Conservation (phyloP, 2,888 invertebrate species). For the Laspeyria flexula region DNA sequence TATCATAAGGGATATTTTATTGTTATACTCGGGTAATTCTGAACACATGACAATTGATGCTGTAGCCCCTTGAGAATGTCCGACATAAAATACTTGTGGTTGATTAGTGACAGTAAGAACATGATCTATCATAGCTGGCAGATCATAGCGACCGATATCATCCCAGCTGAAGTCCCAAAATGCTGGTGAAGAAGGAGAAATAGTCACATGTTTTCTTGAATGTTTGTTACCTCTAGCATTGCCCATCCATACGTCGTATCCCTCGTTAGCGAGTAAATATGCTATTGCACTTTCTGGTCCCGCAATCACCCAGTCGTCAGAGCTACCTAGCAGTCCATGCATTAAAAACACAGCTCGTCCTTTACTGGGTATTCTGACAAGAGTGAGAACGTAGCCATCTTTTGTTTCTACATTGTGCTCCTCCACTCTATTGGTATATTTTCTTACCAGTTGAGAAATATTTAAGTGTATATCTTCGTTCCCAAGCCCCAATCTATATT, state of each 20-base stretch:
- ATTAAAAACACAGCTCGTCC: constrained; percentile 63
- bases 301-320: constrained; percentile 66
- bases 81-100: constrained; percentile 88
- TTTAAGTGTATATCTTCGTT: constrained; percentile 31
- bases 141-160: constrained; percentile 90
- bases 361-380: constrained; percentile 32
- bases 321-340: constrained; percentile 67
- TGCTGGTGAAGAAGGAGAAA: constrained; percentile 51
- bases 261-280: constrained; percentile 85
- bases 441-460: constrained; percentile 25
- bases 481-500: constrained; percentile 18
- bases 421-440: constrained; percentile 20
- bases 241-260: constrained; percentile 91
- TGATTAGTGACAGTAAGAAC: constrained; percentile 81
- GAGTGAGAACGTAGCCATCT: constrained; percentile 43
- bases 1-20: constrained; percentile 85
- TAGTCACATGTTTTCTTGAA: constrained; percentile 72
- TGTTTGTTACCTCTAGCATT: constrained; percentile 91
- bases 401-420: constrained; percentile 33
- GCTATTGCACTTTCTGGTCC: constrained; percentile 83
- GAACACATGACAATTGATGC: constrained; percentile 87
- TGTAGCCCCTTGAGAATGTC: constrained; percentile 91
- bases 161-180: constrained; percentile 90
- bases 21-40: constrained; percentile 85
- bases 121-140: constrained; percentile 91